Evolutionary conservation across 2,797 vertebrate species (phyloP), one percentile per base, ranked within the genome.

Genomic region (Anableps anableps): DNA sequence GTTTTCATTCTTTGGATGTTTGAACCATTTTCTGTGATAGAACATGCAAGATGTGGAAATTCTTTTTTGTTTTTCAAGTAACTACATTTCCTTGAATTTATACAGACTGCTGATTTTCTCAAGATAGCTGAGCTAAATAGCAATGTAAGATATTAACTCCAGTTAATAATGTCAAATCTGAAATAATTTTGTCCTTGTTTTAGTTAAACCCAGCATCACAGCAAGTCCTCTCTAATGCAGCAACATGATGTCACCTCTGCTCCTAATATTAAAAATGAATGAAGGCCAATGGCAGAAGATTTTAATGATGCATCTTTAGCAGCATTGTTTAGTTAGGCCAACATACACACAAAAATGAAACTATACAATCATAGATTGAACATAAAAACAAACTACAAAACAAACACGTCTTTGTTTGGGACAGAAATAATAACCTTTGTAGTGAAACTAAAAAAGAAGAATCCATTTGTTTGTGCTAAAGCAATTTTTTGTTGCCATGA

Each of bases 401-500:
- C 5, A 47, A 71, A 71, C 14, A 29, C 2, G 1, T 8, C 58
- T 47, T 45, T 6, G 26, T 71, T 71, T 47, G 41, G 36, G 11
- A 45, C 45, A 23, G 6, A 45, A 71, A 45, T 45, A 43, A 45
- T 13, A 23, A 4, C 29, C 14, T 71, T 47, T 47, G 43, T 8
- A 47, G 68, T 29, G 14, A 29, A 71, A 45, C 68, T 29, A 45
- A 71, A n/a, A 45, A n/a, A 45, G 68, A 29, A 71, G 3, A 71
- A 45, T 29, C 11, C 7, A 29, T 71, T 71, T 45, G 41, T 29
- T 16, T 70, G 23, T 71, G 26, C 6, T 47, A 29, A 47, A 2
- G 13, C 41, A 2, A 23, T 80, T 72, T 81, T n/a, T 11, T 23
- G 14, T 34, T 72, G 34, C 34, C 31, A 76, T 48, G 73, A 71